phyloP scores from a whole-genome alignment of 2,797 vertebrate species.

The Antennarius maculatus region DNA sequence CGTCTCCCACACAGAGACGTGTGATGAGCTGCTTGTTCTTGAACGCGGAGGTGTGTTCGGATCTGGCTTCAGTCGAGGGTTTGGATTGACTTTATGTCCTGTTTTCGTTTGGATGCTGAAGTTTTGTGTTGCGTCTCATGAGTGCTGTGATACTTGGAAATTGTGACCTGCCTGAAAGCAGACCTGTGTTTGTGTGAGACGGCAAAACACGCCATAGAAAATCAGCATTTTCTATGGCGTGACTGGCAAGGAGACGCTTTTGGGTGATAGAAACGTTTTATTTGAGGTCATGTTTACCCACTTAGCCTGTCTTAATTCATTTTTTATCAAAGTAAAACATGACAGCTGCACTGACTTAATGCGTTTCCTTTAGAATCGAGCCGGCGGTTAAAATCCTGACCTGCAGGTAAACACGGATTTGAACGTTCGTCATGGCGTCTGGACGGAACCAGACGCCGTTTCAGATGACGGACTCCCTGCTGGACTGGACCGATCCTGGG shows the following conservation, averaged over 20 bases:
- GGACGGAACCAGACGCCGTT: too few species aligned
- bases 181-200: background rate
- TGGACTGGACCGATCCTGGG: slow-evolving; percentile 13
- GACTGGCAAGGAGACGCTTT: background rate
- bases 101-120: background rate
- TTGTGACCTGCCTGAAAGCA: slow-evolving; percentile 8
- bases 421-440: too few species aligned
- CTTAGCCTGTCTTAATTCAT: slow-evolving; percentile 18
- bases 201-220: background rate
- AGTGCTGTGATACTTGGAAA: slow-evolving; percentile 8
- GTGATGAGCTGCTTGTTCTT: too few species aligned
- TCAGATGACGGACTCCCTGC: too few species aligned
- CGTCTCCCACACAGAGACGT: too few species aligned
- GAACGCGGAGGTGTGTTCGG: too few species aligned
- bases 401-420: too few species aligned
- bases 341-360: background rate
- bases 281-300: slow-evolving; percentile 25
- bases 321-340: background rate
- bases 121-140: background rate
- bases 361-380: background rate
- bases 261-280: slow-evolving; percentile 15
- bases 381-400: background rate
- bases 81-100: too few species aligned
- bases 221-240: too few species aligned
- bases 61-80: too few species aligned